A percentile compares a stretch with the other conserved stretches of the same genome.
phyloP scores from a whole-genome alignment of 2,113 vertebrate species.

The Callithrix jacchus region DNA sequence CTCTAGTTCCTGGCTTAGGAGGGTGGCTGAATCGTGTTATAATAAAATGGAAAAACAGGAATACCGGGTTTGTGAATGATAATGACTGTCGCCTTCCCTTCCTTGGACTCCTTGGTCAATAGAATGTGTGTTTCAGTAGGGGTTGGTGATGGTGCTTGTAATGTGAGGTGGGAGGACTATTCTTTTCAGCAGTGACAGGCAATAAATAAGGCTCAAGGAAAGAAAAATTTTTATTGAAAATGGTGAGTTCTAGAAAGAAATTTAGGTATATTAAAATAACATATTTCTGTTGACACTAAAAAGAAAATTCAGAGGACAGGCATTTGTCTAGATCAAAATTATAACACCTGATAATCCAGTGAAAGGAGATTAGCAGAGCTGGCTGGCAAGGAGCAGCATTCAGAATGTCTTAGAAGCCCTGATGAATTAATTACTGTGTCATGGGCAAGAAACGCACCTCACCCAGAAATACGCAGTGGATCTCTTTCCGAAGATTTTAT shows the following conservation, averaged over 20 bases:
- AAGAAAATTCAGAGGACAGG: background rate
- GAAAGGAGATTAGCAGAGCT: background rate
- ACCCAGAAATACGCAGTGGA: background rate
- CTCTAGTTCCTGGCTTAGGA: background rate
- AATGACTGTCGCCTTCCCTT: background rate
- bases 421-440: background rate
- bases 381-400: background rate
- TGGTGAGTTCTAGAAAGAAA: background rate
- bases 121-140: background rate
- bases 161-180: background rate
- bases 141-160: rapidly evolving
- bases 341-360: background rate
- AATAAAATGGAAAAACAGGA: background rate
- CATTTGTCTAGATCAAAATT: background rate
- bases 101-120: background rate
- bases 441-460: background rate
- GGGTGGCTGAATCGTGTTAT: background rate
- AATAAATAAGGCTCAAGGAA: background rate
- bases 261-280: background rate
- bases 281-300: background rate
- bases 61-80: background rate
- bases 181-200: background rate
- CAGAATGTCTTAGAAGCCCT: background rate
- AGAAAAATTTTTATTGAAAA: background rate
- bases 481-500: background rate